phyloP scores from a whole-genome alignment of 2,797 vertebrate genomes.

The Anisognathus igniventris region DNA sequence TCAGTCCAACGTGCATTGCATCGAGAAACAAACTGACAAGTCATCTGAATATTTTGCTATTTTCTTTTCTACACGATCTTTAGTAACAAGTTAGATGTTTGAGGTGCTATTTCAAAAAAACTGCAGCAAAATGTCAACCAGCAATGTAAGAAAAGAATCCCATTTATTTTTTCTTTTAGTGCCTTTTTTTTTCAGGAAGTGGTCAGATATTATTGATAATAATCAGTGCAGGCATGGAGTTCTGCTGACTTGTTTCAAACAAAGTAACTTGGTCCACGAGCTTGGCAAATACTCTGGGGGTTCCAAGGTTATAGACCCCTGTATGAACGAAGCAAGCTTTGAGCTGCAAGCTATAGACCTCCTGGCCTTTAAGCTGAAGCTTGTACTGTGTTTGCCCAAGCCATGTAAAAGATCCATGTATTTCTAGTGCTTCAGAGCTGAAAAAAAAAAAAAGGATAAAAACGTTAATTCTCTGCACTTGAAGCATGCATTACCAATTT shows the following conservation, averaged over 20 bases:
- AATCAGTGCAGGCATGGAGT: constrained; percentile 89
- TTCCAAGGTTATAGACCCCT: constrained; percentile 95
- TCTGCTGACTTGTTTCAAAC: constrained; percentile 88
- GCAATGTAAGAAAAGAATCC: constrained; percentile 55
- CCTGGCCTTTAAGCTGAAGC: constrained; percentile 84
- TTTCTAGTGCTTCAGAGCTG: constrained; percentile 84
- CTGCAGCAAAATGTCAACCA: constrained; percentile 66
- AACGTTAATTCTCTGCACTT: background rate
- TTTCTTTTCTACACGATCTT: constrained; percentile 57
- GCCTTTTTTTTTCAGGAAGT: background rate
- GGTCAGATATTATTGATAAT: constrained; percentile 88
- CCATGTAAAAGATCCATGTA: constrained; percentile 91
- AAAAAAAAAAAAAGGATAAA: background rate
- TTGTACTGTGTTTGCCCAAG: constrained; percentile 93
- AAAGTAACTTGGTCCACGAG: constrained; percentile 81
- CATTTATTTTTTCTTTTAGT: constrained; percentile 59
- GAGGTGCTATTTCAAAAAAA: constrained; percentile 62
- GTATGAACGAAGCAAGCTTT: constrained; percentile 91
- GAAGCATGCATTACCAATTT: background rate
- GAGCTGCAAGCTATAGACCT: constrained; percentile 83
- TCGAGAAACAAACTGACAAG: constrained; percentile 63
- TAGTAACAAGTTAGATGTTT: constrained; percentile 63
- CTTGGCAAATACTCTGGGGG: constrained; percentile 89
- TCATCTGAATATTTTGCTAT: constrained; percentile 48
- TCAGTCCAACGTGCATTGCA: constrained; percentile 71